Conservation (phyloP, 2,113 vertebrate genomes). For the Delphinapterus leucas region DNA sequence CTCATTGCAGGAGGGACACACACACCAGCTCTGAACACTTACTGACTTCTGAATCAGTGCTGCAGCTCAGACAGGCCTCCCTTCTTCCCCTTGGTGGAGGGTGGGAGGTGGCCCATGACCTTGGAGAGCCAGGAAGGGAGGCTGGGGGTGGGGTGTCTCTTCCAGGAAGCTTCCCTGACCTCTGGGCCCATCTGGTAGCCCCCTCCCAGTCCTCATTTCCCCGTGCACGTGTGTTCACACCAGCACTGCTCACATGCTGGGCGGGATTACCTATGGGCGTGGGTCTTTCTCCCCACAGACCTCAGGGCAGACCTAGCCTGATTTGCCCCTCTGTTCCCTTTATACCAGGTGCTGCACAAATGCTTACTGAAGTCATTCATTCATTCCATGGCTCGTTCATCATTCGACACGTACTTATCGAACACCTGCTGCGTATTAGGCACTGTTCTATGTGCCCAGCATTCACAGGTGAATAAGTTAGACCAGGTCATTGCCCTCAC, state of each 20-base stretch:
- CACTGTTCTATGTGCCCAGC: not conserved
- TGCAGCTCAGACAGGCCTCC: slow-evolving; percentile 47
- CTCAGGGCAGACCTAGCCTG: not conserved
- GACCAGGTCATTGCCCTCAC: not conserved
- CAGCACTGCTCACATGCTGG: not conserved
- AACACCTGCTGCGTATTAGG: not conserved
- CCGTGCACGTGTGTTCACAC: not conserved
- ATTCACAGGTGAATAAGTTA: not conserved
- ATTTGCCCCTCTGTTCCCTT: not conserved
- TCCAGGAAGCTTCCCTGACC: not conserved
- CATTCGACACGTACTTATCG: too few relatives aligned
- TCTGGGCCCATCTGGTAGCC: not conserved
- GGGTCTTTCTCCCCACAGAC: not conserved
- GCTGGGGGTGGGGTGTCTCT: too few relatives aligned
- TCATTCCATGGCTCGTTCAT: not conserved
- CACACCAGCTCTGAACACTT: slow-evolving; percentile 62
- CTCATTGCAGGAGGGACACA: slow-evolving; percentile 61
- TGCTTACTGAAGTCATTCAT: not conserved
- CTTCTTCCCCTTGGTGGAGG: not conserved
- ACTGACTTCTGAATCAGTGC: slow-evolving; percentile 47
- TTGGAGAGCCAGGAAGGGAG: not conserved
- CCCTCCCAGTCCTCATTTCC: not conserved
- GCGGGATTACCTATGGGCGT: not conserved
- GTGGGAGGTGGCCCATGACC: not conserved
- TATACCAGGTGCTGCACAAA: rapidly evolving